Evolutionary conservation across 2,113 vertebrate genomes (phyloP).

Genomic region (Nothobranchius kuhntae): DNA sequence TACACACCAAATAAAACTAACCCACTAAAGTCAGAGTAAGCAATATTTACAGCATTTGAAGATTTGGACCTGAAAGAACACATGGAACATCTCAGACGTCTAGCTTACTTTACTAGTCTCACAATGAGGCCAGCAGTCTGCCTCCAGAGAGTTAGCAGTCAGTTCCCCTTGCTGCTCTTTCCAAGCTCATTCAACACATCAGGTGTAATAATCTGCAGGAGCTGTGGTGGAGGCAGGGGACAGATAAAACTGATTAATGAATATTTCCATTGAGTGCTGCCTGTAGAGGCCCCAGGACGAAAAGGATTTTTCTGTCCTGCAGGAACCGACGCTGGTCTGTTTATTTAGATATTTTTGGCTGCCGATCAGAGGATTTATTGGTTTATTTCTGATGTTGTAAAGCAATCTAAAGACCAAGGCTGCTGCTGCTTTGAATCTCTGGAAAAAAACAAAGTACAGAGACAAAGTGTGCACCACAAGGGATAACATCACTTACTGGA

Average conservation of each 20-base stretch:
- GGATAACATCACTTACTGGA: constrained; percentile 75
- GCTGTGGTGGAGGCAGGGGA: constrained; percentile 34
- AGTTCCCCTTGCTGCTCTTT: constrained; percentile 49
- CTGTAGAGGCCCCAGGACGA: constrained; percentile 11
- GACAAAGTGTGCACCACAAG: constrained; percentile 66
- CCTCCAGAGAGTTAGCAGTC: constrained; percentile 53
- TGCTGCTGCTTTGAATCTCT: constrained; percentile 37
- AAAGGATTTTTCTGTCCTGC: constrained; percentile 12
- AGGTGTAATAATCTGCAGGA: constrained; percentile 65
- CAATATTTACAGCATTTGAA: constrained; percentile 54
- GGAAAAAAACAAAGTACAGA: constrained; percentile 62
- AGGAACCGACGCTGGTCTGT: constrained; percentile 29
- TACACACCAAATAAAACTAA: constrained; percentile 28
- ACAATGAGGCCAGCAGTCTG: constrained; percentile 55
- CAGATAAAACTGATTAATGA: constrained; percentile 68
- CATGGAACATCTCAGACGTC: constrained; percentile 69
- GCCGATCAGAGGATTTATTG: constrained; percentile 60
- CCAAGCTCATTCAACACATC: constrained; percentile 71
- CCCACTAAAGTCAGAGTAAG: constrained; percentile 52
- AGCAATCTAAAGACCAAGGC: constrained; percentile 55
- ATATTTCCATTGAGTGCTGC: constrained; percentile 58
- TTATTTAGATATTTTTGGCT: constrained; percentile 53
- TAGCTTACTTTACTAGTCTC: constrained; percentile 61
- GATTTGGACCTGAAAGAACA: constrained; percentile 51
- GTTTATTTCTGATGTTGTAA: constrained; percentile 46